Evolutionary conservation across 2,888 invertebrate species (phyloP).

Genomic region (Drosophila maculinotata): DNA sequence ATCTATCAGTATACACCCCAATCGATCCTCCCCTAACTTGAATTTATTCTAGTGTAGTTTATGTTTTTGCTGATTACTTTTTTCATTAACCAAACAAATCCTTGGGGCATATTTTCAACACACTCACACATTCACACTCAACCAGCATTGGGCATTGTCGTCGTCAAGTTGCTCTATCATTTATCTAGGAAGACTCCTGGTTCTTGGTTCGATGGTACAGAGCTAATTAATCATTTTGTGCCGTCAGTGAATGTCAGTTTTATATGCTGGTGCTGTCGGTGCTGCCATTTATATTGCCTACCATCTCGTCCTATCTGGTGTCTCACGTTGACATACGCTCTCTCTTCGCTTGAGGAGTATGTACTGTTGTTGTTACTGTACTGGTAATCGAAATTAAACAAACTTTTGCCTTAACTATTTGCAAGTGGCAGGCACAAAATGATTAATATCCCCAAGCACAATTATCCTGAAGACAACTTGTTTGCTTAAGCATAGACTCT

Average conservation of each 20-base stretch:
- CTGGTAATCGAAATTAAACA: slow-evolving; percentile 75
- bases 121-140: slow-evolving; percentile 5
- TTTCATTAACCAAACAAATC: slow-evolving; percentile 49
- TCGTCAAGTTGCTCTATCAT: slow-evolving; percentile 42
- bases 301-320: slow-evolving; percentile 10
- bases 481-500: slow-evolving; percentile 40
- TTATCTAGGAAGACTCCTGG: slow-evolving; percentile 50
- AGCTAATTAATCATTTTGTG: slow-evolving; percentile 73
- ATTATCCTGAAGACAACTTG: slow-evolving; percentile 47
- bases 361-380: no score
- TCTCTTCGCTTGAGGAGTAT: no score
- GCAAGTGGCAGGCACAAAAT: slow-evolving; percentile 34
- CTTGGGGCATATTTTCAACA: slow-evolving; percentile 48
- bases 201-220: slow-evolving; percentile 2
- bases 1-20: background rate
- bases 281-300: slow-evolving; percentile 70
- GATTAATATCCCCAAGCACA: slow-evolving; percentile 48
- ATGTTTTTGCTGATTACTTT: background rate
- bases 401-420: slow-evolving; percentile 71
- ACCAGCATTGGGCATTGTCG: background rate
- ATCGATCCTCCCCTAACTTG: background rate
- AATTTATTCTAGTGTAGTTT: background rate
- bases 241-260: slow-evolving; percentile 78
- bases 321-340: slow-evolving; percentile 52
- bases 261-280: slow-evolving; percentile 79